Percentiles rank a stretch among this genome's conserved stretches.
Evolutionary conservation across 2,113 vertebrate species (phyloP).

Genomic region (Emydocephalus ijimae): DNA sequence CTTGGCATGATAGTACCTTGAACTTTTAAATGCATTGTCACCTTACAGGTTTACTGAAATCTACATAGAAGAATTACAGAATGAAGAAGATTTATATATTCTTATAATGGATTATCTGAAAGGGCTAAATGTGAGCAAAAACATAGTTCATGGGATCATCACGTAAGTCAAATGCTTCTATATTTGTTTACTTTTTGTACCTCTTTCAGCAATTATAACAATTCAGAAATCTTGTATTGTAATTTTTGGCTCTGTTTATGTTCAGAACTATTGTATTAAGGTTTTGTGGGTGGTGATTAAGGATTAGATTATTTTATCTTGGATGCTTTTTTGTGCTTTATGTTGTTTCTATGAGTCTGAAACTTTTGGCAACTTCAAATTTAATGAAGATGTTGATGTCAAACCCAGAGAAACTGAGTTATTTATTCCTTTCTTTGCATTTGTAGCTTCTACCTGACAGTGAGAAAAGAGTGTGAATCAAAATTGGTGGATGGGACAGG

Average conservation of each 20-base stretch:
- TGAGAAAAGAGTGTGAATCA: constrained; percentile 79
- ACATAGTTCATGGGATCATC: constrained; percentile 86
- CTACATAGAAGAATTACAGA: constrained; percentile 91
- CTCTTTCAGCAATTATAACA: background rate
- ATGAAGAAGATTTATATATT: constrained; percentile 84
- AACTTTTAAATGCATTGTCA: background rate
- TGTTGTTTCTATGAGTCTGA: background rate
- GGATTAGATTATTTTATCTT: background rate
- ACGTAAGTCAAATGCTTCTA: constrained; percentile 70
- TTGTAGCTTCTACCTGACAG: constrained; percentile 86
- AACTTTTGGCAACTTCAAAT: background rate
- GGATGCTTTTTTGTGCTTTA: background rate
- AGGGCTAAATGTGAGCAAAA: constrained; percentile 80
- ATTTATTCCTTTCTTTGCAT: constrained; percentile 15
- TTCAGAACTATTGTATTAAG: background rate
- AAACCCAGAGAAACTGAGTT: background rate
- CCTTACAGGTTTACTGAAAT: constrained; percentile 90
- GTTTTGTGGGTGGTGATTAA: background rate
- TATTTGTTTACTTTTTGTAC: background rate
- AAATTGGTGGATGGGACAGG: constrained; percentile 88
- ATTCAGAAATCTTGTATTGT: background rate
- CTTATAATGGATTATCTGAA: constrained; percentile 90
- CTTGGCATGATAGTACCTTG: background rate
- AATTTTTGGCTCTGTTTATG: background rate
- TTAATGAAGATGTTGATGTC: background rate